Percentiles rank a stretch among this genome's conserved stretches.
Evolutionary conservation across 2,888 invertebrate species (phyloP).

Genomic region (Hirtodrosophila confusa): DNA sequence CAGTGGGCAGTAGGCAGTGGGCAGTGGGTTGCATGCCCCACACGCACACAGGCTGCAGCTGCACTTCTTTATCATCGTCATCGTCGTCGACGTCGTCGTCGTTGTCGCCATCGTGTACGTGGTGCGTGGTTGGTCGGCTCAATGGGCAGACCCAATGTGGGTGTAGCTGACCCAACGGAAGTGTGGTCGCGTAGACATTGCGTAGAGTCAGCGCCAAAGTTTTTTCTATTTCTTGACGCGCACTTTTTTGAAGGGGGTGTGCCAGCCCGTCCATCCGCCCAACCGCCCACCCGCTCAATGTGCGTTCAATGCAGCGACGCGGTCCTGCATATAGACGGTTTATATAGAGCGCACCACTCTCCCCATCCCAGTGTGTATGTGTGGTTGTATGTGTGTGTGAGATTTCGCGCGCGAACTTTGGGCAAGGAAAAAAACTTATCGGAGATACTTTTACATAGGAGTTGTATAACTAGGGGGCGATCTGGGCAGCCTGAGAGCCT

Average conservation of each 20-base stretch:
- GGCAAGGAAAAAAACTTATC: conserved; percentile 73
- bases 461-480: conserved; percentile 12
- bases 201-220: conserved; percentile 71
- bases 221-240: conserved; percentile 73
- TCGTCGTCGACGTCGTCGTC: conserved; percentile 19
- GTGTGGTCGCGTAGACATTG: conserved; percentile 76
- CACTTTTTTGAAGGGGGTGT: conserved; percentile 28
- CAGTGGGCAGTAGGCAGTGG: conserved; percentile 6
- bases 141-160: conserved; percentile 10
- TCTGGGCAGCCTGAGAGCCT: conserved; percentile 4
- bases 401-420: conserved; percentile 73
- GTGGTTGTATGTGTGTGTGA: conserved; percentile 32
- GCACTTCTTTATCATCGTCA: conserved; percentile 55
- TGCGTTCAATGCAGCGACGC: conserved; percentile 50
- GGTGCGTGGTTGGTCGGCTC: conserved; percentile 71
- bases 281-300: conserved; percentile 12
- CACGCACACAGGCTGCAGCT: conserved; percentile 46
- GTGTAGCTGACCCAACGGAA: conserved; percentile 46
- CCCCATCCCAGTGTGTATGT: conserved; percentile 15
- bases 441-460: conserved; percentile 66
- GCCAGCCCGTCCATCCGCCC: neutral
- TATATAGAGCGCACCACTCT: conserved; percentile 36
- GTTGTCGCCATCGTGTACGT: conserved; percentile 32
- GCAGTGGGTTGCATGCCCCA: conserved; percentile 4
- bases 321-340: conserved; percentile 51